Percentiles rank a stretch among this genome's conserved stretches.
These are phyloP conservation scores for Orthosia incerta DNA, from an alignment of 2,888 invertebrate genomes.

Conservation along the genomic window DNA sequence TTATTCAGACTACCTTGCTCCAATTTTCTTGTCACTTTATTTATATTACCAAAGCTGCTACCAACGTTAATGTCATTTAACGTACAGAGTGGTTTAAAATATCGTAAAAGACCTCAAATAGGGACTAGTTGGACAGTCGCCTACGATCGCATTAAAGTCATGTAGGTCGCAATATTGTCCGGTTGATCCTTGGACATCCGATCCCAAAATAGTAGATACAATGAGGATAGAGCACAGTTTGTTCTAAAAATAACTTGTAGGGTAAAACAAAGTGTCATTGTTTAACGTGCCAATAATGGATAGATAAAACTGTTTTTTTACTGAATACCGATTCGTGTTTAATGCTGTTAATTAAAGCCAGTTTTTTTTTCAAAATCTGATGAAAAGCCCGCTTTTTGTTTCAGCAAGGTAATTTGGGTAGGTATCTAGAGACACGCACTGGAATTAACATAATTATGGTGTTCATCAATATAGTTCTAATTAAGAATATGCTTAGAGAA, in stretches of 20 bases:
- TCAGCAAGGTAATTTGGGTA: not conserved
- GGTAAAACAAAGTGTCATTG: constrained; percentile 50
- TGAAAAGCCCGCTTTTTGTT: not conserved
- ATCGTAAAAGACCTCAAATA: constrained; percentile 38
- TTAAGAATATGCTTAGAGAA: constrained; percentile 71
- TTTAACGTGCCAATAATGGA: constrained; percentile 30
- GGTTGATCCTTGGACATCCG: constrained; percentile 58
- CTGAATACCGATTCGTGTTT: not conserved
- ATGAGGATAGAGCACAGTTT: constrained; percentile 51
- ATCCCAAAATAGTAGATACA: constrained; percentile 53
- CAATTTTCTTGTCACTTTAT: constrained; percentile 48
- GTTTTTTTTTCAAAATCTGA: not conserved
- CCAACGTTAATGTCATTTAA: constrained; percentile 16
- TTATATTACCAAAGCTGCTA: constrained; percentile 35
- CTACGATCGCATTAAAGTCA: constrained; percentile 53
- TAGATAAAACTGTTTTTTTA: constrained; percentile 19
- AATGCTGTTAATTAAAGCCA: not conserved
- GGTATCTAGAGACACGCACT: not conserved
- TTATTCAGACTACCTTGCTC: constrained; percentile 46
- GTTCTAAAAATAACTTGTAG: constrained; percentile 42
- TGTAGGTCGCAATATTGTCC: constrained; percentile 51
- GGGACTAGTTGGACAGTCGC: constrained; percentile 44
- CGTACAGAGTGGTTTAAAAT: constrained; percentile 27
- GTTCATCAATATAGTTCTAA: constrained; percentile 53
- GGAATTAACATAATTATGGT: constrained; percentile 11